Conservation (phyloP, 2,113 vertebrate genomes). For the Oceanodroma tethys region DNA sequence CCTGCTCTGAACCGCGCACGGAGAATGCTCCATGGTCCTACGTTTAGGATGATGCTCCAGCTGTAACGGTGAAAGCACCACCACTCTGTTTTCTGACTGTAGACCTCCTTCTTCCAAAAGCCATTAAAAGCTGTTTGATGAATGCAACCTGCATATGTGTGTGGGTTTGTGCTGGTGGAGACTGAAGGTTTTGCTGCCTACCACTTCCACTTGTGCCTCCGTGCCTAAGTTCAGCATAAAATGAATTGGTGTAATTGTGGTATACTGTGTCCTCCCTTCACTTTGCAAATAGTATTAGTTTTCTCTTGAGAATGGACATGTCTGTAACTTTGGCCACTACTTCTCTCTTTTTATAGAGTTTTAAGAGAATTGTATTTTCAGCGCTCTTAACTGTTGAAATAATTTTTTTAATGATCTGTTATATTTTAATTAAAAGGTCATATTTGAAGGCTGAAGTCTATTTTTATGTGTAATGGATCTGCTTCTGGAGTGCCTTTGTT, state of each 20-base stretch:
- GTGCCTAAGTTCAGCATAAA: neutral
- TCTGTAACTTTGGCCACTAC: neutral
- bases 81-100: neutral
- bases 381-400: neutral
- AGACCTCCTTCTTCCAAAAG: neutral
- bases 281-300: neutral
- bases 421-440: conserved; percentile 49
- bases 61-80: neutral
- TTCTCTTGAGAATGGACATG: neutral
- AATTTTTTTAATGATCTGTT: neutral
- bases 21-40: rapidly evolving
- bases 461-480: conserved; percentile 18
- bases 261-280: neutral
- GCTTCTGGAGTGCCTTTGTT: conserved; percentile 54
- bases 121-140: neutral
- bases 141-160: neutral
- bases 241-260: neutral
- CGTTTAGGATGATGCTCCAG: neutral
- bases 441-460: conserved; percentile 29
- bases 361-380: neutral
- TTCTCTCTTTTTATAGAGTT: neutral
- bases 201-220: neutral
- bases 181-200: neutral
- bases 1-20: rapidly evolving
- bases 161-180: neutral